Evolutionary conservation across 2,888 invertebrate species (phyloP), one percentile per base, ranked within the genome.

Genomic region (Drosophila mulleri): DNA sequence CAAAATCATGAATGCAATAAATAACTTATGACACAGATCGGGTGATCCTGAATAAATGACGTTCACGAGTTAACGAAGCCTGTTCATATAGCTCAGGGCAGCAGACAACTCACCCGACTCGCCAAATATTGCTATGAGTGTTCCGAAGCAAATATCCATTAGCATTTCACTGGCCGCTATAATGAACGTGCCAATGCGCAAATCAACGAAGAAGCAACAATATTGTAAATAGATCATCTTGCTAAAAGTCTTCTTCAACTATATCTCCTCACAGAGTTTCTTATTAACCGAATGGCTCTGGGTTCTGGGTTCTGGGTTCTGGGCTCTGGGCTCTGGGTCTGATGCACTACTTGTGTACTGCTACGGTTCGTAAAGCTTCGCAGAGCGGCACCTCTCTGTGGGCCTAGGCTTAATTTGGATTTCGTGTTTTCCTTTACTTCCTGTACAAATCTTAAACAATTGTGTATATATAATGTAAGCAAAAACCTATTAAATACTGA

Each of bases 221-320:
- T 53, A 70, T 42, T 86, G 81, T 37, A 86, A 62, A 26, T 85
- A 85, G 9, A 85, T 88, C 88, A 85, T 85, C 20, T 65, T 74
- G 52, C 2, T 16, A 20, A 16, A 26, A 14, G 23, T 6, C 20
- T 52, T 23, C 18, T 52, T 8, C 11, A 18, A 26, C 18, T 14
- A 35, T 35, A 4, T n/a, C 7, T 8, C 16, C 5, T 18, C 29
- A 14, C 35, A 11, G 0, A 23, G 45, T 16, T 20, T 20, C 32
- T 16, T 7, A n/a, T 29, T 26, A n/a, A 23, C 2, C 37, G 23
- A 20, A 4, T 37, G 23, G n/a, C 16, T 7, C n/a, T n/a, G 3
- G n/a, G 11, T 16, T 53, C 20, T 50, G 20, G 20, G 20, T 23
- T 23, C 20, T 23, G 20, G 20, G 20, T 23, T 23, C 20, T 23